Conservation (phyloP, 2,888 invertebrate genomes). For the Ormyrus rosae region DNA sequence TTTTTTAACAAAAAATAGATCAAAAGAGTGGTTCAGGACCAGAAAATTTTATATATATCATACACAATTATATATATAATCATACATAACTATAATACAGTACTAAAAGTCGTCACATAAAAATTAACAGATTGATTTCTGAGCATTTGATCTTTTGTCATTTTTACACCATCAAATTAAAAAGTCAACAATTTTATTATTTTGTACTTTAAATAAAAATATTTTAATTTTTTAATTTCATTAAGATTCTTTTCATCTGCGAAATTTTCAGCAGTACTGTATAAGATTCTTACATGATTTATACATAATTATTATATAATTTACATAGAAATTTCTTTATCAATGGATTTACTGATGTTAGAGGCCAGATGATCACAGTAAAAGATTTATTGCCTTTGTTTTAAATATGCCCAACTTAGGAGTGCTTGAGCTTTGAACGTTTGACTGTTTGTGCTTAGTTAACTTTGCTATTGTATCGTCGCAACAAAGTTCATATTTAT, state of each 20-base stretch:
- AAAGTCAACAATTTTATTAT: neutral
- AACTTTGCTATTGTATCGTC: constrained; percentile 34
- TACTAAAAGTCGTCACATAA: constrained; percentile 17
- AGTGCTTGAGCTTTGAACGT: constrained; percentile 43
- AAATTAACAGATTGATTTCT: constrained; percentile 22
- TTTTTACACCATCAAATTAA: neutral
- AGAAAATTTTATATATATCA: constrained; percentile 46
- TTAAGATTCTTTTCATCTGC: neutral
- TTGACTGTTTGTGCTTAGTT: constrained; percentile 38
- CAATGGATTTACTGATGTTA: constrained; percentile 39
- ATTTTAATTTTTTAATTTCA: neutral
- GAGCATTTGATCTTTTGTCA: constrained; percentile 1
- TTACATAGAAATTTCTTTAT: constrained; percentile 44
- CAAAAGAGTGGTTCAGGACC: constrained; percentile 21
- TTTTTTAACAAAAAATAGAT: constrained; percentile 30
- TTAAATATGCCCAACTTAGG: constrained; percentile 36
- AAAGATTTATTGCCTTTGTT: constrained; percentile 55
- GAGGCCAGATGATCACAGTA: constrained; percentile 57
- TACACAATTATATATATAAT: constrained; percentile 45
- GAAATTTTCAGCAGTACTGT: constrained; percentile 18
- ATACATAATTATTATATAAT: constrained; percentile 42
- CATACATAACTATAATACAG: constrained; percentile 22
- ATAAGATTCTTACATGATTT: constrained; percentile 35
- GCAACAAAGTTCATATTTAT: constrained; percentile 33
- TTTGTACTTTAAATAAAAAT: neutral